Base-by-base conservation (phyloP, 2,888 invertebrate genomes). In the Drosophila emarginata region DNA sequence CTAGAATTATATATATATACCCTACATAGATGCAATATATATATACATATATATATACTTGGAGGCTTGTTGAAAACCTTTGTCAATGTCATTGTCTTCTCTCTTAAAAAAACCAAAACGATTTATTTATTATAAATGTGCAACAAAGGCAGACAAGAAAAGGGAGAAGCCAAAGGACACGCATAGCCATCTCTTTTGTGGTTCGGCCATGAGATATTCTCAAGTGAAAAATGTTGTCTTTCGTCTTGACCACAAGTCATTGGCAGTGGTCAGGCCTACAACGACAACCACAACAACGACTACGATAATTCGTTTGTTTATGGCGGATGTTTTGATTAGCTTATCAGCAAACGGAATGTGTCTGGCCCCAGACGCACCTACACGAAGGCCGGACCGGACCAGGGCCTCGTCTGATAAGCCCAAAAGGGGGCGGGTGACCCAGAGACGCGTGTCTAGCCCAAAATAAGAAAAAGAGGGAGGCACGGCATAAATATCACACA, bases 51-150 rank as follows among this genome's bases (percentile, higher is more conserved):
- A 58, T 21, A 45, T 32, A 57, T 61, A 74, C 61, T 51, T 69
- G 60, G 69, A 65, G 65, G 79, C 79, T 78, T 74, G 9, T 64
- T 54, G 68, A 78, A 78, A 79, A 40, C 50, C 59, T 28, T 40
- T 23, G 23, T 45, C 40, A 45, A 59, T 57, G 58, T 59, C 45
- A 45, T 21, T 21, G 45, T 45, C 21, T 45, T 45, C 54, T 39
- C 23, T 40, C 23, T 26, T 23, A 5, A 28, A 32, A 32, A 32
- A 32, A 32, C 9, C 14, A 12, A 36, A 37, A 58, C 39, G 39
- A 45, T 89, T 95, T 96, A 32, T 93, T 94, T 54, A 54, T 37
- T 58, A 40, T 23, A 26, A 40, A 58, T 58, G 37, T 40, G 58
- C 37, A n/a, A 23, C 23, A 58, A 21, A 6, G 5, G 6, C 18